These are phyloP conservation scores for Agriopis leucophaearia DNA, from an alignment of 2,888 invertebrate genomes.

Conservation along the genomic window DNA sequence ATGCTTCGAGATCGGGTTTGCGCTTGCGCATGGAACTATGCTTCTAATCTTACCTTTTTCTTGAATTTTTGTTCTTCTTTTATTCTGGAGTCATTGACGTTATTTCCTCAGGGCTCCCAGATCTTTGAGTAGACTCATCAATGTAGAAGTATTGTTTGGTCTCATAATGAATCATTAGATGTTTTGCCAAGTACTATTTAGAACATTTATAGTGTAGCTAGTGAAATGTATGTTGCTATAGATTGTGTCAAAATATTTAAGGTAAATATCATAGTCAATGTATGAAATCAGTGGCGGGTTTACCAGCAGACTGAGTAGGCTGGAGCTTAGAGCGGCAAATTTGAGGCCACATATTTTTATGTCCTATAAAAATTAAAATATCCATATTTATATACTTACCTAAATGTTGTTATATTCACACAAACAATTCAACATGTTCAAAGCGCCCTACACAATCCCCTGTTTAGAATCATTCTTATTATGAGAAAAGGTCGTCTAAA, in stretches of 20 bases:
- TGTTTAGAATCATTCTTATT: too few species aligned
- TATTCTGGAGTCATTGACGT: slow-evolving; percentile 72
- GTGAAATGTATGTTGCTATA: slow-evolving; percentile 1
- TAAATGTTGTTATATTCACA: too few species aligned
- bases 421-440: too few species aligned
- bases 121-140: slow-evolving; percentile 35
- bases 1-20: slow-evolving; percentile 44
- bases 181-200: slow-evolving; percentile 9
- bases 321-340: too few species aligned
- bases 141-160: slow-evolving; percentile 9
- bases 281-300: too few species aligned
- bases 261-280: too few species aligned
- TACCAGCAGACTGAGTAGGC: too few species aligned
- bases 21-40: slow-evolving; percentile 56
- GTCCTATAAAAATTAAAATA: too few species aligned
- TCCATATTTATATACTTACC: too few species aligned
- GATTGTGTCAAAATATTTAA: neutral
- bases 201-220: slow-evolving; percentile 17
- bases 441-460: too few species aligned
- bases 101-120: slow-evolving; percentile 80
- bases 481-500: too few species aligned
- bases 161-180: slow-evolving; percentile 22
- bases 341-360: too few species aligned
- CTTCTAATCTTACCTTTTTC: slow-evolving; percentile 9
- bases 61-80: slow-evolving; percentile 30